Percentiles rank a stretch among this genome's conserved stretches.
phyloP scores from a whole-genome alignment of 2,888 invertebrate species.

The Iphiclides podalirius region DNA sequence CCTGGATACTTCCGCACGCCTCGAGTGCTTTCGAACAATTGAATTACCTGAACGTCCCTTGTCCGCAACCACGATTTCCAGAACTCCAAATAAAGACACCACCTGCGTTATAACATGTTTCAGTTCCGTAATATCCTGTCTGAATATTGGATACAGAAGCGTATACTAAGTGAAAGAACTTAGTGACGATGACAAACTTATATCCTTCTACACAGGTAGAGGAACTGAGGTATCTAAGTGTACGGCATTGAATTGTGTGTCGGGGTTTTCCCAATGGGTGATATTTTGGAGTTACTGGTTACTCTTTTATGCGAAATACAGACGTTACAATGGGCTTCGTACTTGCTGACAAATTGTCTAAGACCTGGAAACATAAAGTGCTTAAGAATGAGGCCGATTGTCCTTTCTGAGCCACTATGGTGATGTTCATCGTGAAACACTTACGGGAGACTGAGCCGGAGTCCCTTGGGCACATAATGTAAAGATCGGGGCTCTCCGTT shows the following conservation, averaged over 20 bases:
- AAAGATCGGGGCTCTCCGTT: constrained; percentile 22
- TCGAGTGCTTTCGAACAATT: neutral
- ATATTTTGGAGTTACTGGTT: constrained; percentile 29
- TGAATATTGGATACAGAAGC: neutral
- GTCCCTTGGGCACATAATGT: constrained; percentile 33
- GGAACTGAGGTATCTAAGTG: constrained; percentile 24
- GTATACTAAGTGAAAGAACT: constrained; percentile 31
- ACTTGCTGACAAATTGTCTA: constrained; percentile 9
- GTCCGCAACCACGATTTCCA: too few relatives aligned
- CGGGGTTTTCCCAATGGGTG: constrained; percentile 30
- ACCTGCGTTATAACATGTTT: too few relatives aligned
- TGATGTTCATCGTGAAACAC: constrained; percentile 30
- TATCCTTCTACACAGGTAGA: constrained; percentile 13
- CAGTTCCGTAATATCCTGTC: neutral
- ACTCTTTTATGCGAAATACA: constrained; percentile 26
- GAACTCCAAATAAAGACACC: too few relatives aligned
- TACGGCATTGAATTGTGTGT: constrained; percentile 27
- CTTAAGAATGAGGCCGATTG: constrained; percentile 7
- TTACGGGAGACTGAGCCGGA: constrained; percentile 30
- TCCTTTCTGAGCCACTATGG: constrained; percentile 19
- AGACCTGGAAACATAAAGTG: constrained; percentile 20
- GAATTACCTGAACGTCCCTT: neutral
- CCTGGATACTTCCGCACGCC: too few relatives aligned
- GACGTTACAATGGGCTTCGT: constrained; percentile 8
- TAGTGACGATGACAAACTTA: constrained; percentile 23